Evolutionary conservation across 2,888 invertebrate species (phyloP).

Genomic region (Spodoptera exigua): DNA sequence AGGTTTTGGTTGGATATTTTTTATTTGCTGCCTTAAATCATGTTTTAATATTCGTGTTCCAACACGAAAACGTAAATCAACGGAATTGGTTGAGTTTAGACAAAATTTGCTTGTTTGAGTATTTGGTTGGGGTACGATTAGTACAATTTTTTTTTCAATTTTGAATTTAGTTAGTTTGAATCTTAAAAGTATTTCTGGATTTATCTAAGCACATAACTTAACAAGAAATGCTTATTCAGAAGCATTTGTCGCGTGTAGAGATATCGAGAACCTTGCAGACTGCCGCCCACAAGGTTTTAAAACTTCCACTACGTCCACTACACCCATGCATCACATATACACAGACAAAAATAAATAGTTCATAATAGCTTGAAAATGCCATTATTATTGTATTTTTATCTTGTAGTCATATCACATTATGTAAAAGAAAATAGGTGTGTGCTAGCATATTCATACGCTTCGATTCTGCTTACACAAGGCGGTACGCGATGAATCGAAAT

Average conservation of each 20-base stretch:
- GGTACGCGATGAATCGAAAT: conserved; percentile 18
- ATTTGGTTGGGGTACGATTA: conserved; percentile 7
- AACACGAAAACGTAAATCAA: conserved; percentile 26
- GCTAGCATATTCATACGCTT: conserved; percentile 2
- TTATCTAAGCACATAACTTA: not conserved
- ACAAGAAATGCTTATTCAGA: no score
- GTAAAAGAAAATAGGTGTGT: not conserved
- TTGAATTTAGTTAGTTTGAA: not conserved
- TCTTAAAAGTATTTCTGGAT: no score
- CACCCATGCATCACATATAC: no score
- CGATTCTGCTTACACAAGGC: conserved; percentile 6
- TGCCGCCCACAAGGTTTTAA: no score
- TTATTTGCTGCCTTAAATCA: conserved; percentile 61
- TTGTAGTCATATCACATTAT: not conserved
- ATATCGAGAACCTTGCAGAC: no score
- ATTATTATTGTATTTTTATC: no score
- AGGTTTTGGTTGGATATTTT: conserved; percentile 71
- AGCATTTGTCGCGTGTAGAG: no score
- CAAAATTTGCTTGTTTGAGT: conserved; percentile 13
- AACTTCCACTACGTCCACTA: no score
- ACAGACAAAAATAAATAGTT: no score
- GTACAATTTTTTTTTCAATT: no score
- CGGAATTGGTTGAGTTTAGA: conserved; percentile 24
- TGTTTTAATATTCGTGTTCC: conserved; percentile 33
- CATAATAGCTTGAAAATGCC: no score